phyloP scores from a whole-genome alignment of 92 coral and sea anemone genomes.

The Siderastrea siderea region DNA sequence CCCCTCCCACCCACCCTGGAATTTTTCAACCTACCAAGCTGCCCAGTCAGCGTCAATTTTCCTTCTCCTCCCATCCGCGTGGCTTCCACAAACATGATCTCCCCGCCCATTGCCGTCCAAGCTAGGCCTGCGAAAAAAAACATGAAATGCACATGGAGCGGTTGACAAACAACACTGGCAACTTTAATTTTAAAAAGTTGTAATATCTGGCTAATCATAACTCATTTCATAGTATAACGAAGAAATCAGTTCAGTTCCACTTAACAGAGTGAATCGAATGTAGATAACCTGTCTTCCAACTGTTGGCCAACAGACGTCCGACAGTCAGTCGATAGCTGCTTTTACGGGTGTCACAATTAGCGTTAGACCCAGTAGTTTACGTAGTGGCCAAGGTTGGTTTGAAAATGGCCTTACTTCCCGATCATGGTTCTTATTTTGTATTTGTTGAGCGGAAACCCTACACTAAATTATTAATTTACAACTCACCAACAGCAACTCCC shows the following conservation, averaged over 20 bases:
- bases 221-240: too few relatives aligned
- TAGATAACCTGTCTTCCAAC: too few relatives aligned
- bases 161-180: not conserved
- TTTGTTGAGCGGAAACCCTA: not conserved
- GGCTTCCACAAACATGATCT: constrained; percentile 94
- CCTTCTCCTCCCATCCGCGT: constrained; percentile 96
- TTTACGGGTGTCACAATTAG: too few relatives aligned
- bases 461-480: not conserved
- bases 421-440: too few relatives aligned
- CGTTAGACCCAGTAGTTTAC: too few relatives aligned
- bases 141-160: too few relatives aligned
- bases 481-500: constrained; percentile 89
- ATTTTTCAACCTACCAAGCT: constrained; percentile 63
- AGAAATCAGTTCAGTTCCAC: too few relatives aligned
- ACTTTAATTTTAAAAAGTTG: too few relatives aligned
- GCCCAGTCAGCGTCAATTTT: constrained; percentile 88
- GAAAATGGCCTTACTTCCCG: not conserved
- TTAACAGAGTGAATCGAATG: too few relatives aligned
- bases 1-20: not conserved
- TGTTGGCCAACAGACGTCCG: too few relatives aligned
- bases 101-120: constrained; percentile 96
- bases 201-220: too few relatives aligned
- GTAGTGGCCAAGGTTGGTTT: not conserved
- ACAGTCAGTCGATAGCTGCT: too few relatives aligned
- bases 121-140: constrained; percentile 71